Conservation (phyloP, 2,888 invertebrate species). For the Phlogophora meticulosa region DNA sequence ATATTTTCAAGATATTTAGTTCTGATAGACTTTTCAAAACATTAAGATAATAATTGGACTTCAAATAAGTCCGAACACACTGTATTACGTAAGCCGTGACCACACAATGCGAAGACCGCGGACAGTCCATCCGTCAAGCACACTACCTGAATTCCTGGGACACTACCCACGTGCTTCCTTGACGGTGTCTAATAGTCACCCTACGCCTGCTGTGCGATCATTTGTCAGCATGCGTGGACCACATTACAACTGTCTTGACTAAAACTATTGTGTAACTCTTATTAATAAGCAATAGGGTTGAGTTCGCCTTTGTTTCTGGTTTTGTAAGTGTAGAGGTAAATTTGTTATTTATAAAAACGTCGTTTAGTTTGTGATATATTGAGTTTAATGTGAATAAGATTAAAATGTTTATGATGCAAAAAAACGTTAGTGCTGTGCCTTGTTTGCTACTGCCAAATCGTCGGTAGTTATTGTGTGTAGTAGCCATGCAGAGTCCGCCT, state of each 20-base stretch:
- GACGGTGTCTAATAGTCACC: conserved; percentile 81
- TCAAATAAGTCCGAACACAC: conserved; percentile 46
- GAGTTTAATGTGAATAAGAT: conserved; percentile 47
- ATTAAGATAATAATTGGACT: not conserved
- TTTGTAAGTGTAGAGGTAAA: not conserved
- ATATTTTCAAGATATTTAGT: not conserved
- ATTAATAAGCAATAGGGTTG: not conserved
- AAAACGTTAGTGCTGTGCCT: not conserved
- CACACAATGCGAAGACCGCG: conserved; percentile 71
- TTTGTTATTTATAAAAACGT: conserved; percentile 26
- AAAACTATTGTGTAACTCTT: not conserved
- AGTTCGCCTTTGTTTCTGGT: not conserved
- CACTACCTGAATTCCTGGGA: conserved; percentile 82
- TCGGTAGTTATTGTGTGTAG: not conserved
- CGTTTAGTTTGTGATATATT: conserved; percentile 47
- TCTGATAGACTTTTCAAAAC: not conserved
- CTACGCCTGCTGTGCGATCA: conserved; percentile 81
- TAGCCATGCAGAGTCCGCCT: too few relatives aligned
- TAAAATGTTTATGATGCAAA: conserved; percentile 18
- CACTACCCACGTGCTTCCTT: conserved; percentile 75
- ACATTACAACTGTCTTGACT: conserved; percentile 21
- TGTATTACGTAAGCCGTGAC: conserved; percentile 65
- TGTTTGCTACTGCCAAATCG: conserved; percentile 20
- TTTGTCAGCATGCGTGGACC: conserved; percentile 80
- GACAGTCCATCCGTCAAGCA: conserved; percentile 80